Base-by-base conservation (phyloP, 1,140 invertebrate genomes). In the Drosophila rhopaloa region DNA sequence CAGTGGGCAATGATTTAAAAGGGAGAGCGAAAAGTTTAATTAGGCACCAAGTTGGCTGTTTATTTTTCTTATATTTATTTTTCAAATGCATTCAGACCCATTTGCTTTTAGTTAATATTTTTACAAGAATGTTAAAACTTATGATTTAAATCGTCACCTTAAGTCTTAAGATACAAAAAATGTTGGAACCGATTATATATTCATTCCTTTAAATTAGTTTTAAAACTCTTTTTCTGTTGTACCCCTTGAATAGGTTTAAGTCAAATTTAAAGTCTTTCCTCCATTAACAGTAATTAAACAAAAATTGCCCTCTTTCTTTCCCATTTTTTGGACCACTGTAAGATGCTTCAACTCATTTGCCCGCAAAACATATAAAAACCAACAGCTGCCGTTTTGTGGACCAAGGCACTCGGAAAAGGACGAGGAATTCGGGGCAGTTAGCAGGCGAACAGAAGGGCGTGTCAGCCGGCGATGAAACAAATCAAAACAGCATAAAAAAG, bases 401-500 rank as follows among this genome's bases (percentile, higher is more conserved):
- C 60, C 60, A 79, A 41, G 56, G 57, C 40, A 37, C 61, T 68
- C 47, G 27, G 27, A 59, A 46, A 63, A 73, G 79, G 71, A 59
- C 48, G 59, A 14, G 44, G 35, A 35, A 44, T 41, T 35, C 47
- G 41, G n/a, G 14, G 37, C 63, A 38, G 35, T 37, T 19, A 24
- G 11, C 38, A 66, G 58, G 51, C 9, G 55, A 38, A 44, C 27
- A 32, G 38, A 29, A 1, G 46, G 80, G 59, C 55, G 66, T 62
- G 66, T 32, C 43, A 24, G 62, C n/a, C 55, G 51, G 48, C 60
- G 38, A 83, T 68, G 76, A 79, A 89, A 73, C 84, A 89, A 89
- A 89, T 89, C 84, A 89, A 89, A 89, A 70, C 68, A 62, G 73
- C 77, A 65, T 81, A 89, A 89, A 84, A 89, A 81, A 74, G 76